Percentiles rank a stretch among this genome's conserved stretches.
phyloP scores from a whole-genome alignment of 2,113 vertebrate species.

The Motacilla alba region DNA sequence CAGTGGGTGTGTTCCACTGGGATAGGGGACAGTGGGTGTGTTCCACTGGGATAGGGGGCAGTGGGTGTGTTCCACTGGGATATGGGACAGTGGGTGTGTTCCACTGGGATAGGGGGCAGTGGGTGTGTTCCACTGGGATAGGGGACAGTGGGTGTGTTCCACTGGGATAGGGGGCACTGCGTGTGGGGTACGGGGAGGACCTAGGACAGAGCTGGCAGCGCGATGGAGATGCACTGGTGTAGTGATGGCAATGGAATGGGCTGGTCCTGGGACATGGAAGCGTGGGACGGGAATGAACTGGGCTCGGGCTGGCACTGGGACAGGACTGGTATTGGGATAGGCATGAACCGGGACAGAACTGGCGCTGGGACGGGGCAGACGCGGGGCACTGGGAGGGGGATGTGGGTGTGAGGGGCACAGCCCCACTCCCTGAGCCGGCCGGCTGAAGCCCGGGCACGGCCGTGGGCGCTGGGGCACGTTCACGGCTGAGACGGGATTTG shows the following conservation, averaged over 20 bases:
- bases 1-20: too few relatives aligned
- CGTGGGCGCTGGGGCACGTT: accelerated
- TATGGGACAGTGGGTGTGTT: too few relatives aligned
- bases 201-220: neutral
- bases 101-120: too few relatives aligned
- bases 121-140: too few relatives aligned
- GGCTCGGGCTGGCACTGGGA: neutral
- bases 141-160: too few relatives aligned
- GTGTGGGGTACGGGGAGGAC: too few relatives aligned
- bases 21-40: too few relatives aligned
- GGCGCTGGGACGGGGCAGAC: neutral
- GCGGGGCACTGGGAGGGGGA: neutral
- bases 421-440: accelerated
- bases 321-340: neutral
- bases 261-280: neutral
- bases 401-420: neutral
- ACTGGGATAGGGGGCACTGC: neutral
- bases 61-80: too few relatives aligned
- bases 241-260: neutral
- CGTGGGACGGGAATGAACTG: neutral
- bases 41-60: too few relatives aligned
- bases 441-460: neutral
- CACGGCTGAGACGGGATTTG: neutral
- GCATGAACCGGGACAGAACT: neutral
- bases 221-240: neutral